Conservation (phyloP, 2,113 vertebrate genomes). For the Poeciliopsis prolifica region DNA sequence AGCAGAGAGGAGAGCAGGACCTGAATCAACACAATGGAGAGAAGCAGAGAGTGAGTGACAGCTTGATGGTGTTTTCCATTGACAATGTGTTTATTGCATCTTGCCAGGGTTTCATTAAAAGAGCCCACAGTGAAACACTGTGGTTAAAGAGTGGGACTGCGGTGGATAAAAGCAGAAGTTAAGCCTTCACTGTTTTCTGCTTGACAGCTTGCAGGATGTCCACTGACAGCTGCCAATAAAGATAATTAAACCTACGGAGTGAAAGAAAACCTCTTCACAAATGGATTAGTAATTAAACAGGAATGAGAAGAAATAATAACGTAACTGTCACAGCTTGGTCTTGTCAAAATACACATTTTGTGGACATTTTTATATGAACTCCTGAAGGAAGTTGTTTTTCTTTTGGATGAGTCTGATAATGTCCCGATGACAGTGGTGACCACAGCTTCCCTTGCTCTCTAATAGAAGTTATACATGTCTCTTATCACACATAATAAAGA, state of each 20-base stretch:
- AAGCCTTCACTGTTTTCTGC: neutral
- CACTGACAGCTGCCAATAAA: conserved; percentile 16
- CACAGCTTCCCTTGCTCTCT: neutral
- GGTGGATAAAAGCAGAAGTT: conserved; percentile 9
- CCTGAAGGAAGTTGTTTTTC: neutral
- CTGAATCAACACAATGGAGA: neutral
- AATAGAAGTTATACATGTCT: too few relatives aligned
- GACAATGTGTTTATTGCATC: conserved; percentile 30
- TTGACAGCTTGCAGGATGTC: neutral
- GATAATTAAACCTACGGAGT: neutral
- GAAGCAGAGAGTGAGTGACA: neutral
- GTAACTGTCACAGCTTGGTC: neutral
- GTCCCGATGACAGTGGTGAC: neutral
- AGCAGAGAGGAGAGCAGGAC: neutral
- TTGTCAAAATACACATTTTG: neutral
- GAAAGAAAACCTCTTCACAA: neutral
- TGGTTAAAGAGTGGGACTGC: conserved; percentile 9
- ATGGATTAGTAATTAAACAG: neutral
- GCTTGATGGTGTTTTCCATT: conserved; percentile 13
- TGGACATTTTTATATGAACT: neutral
- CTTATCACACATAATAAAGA: too few relatives aligned
- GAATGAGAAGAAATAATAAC: neutral
- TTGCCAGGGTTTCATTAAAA: conserved; percentile 38
- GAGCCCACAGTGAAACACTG: neutral
- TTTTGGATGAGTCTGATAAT: neutral